Base-by-base conservation (phyloP, 35 echinoderm and acorn worm genomes). In the Chiridota heheva region DNA sequence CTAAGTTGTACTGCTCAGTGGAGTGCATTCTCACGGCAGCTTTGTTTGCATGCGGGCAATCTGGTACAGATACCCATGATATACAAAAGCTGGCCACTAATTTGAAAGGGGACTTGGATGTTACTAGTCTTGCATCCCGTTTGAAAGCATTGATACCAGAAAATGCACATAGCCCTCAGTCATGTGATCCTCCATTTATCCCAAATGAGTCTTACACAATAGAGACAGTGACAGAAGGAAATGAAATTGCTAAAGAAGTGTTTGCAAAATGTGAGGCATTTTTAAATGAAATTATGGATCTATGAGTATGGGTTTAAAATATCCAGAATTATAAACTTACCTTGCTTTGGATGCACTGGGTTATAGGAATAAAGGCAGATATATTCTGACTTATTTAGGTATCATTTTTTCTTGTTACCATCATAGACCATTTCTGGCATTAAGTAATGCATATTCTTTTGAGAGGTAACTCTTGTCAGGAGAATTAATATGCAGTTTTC, bases 1-100 rank as follows among this genome's bases (percentile, higher is more conserved):
- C 40, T 13, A 20, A 28, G 36, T 72, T 40, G 1, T 72, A 46
- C 32, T 28, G 32, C 17, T 40, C 69, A 0, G 69, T 72, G 4
- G 69, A 72, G 49, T 46, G 49, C 16, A 25, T 44, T 28, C 20
- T 72, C 2, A 72, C 20, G 42, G 69, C 69, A 44, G 69, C 69
- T 6, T 29, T 20, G 20, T 26, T 72, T 12, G 40, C 49, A 27
- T 72, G 69, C 49, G 69, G 69, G 7, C 49, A 26, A n/a, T 46
- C 30, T n/a, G 36, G 16, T 24, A 27, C 8, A 31, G 38, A 72
- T 10, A 44, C 26, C 5, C 43, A 72, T 43, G 33, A 15, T n/a
- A 25, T 72, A 26, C 24, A 28, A 26, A 44, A 72, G 26, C 40
- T 27, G 49, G 69, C 42, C 7, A 46, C 32, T 16, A 2, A 45